A percentile compares a stretch with the other conserved stretches of the same genome.
Evolutionary conservation across 2,888 invertebrate species (phyloP).

Genomic region (Eulithis prunata): DNA sequence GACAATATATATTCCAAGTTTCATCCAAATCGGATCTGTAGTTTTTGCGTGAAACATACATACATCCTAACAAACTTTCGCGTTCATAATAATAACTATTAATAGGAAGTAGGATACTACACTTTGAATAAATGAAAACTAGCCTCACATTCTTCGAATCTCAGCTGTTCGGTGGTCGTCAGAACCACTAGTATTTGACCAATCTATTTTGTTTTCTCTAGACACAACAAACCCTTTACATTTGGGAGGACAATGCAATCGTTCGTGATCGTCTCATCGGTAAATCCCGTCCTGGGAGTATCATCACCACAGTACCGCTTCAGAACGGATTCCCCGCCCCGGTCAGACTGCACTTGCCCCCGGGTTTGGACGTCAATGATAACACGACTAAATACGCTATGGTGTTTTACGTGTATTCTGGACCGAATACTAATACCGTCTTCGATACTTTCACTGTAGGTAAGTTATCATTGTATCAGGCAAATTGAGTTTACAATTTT

Average conservation of each 20-base stretch:
- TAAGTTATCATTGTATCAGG: conserved; percentile 44
- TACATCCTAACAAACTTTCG: no score
- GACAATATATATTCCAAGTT: no score
- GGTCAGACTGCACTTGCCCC: conserved; percentile 87
- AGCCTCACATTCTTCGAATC: no score
- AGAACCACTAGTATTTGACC: no score
- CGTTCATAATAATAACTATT: no score
- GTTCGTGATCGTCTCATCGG: conserved; percentile 78
- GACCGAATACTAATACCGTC: conserved; percentile 92
- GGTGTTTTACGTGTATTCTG: conserved; percentile 92
- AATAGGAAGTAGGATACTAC: no score
- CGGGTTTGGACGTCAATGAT: conserved; percentile 85
- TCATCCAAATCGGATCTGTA: no score
- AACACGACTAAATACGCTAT: conserved; percentile 85
- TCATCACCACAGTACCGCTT: conserved; percentile 84
- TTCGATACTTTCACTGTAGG: conserved; percentile 87
- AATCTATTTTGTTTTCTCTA: conserved; percentile 33
- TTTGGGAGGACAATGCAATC: conserved; percentile 86
- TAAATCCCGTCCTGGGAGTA: conserved; percentile 80
- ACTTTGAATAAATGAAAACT: no score
- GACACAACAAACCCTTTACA: conserved; percentile 48
- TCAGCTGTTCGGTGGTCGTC: no score
- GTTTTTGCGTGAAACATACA: no score
- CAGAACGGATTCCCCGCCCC: conserved; percentile 84
- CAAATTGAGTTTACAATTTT: no score